Base-by-base conservation (phyloP, 2,888 invertebrate genomes). In the Cordilura impudica region DNA sequence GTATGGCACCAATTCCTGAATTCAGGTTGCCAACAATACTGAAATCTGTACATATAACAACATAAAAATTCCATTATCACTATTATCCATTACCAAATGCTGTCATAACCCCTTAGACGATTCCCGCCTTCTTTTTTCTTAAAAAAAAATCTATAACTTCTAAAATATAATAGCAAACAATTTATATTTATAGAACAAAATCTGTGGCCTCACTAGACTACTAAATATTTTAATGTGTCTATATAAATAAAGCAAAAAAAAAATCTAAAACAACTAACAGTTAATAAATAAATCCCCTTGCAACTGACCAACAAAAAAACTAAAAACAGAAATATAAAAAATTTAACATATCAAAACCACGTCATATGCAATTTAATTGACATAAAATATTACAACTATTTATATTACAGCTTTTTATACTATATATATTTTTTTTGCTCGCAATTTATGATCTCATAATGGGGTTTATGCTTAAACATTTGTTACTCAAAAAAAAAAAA, bases 391-490 rank as follows among this genome's bases (percentile, higher is more conserved):
- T 39, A 39, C 35, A 39, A n/a, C n/a, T 39, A 39, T 39, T 39
- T 39, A 2, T 31, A 31, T 12, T n/a, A 39, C 12, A 39, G n/a
- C 35, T 61, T 43, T 43, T 12, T n/a, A n/a, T n/a, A n/a, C n/a
- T n/a, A n/a, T n/a, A n/a, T n/a, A n/a, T n/a, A n/a, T n/a, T n/a
- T 10, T 19, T 31, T 16, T 10, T n/a, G 39, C 26, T 19, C 7
- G 4, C 7, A 61, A 63, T 56, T 75, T 75, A 75, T 75, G 67
- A 69, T 61, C 69, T 75, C 69, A 75, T 69, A 75, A 56, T 63
- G 69, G 26, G 6, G 47, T 66, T 73, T 66, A 58, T 43, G 66
- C 61, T 69, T 69, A 12, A 69, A 49, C 23, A 35, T 60, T 53
- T 65, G 7, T n/a, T 39, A n/a, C 4, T 29, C 5, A 29, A 31